A percentile compares a stretch with the other conserved stretches of the same genome.
These are phyloP conservation scores for Drosophila birchii DNA, from an alignment of 2,888 invertebrate species.

Conservation along the genomic window DNA sequence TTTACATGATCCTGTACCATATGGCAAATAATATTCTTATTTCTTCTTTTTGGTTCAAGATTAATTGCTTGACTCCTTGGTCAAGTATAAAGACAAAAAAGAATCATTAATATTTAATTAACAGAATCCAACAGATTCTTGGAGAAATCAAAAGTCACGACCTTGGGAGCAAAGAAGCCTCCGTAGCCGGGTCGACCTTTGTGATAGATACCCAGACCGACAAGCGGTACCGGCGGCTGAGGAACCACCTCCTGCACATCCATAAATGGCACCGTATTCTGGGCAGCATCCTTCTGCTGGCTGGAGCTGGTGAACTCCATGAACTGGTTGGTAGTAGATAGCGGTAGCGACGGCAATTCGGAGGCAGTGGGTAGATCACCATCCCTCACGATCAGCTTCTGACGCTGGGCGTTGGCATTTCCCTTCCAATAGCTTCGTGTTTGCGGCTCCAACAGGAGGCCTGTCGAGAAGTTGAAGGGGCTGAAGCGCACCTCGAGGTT, in stretches of 20 bases:
- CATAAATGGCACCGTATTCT: constrained; percentile 92
- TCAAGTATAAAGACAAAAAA: background rate
- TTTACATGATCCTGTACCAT: background rate
- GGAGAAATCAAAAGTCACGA: constrained; percentile 88
- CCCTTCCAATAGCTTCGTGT: constrained; percentile 90
- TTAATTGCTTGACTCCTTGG: background rate
- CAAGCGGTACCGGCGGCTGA: constrained; percentile 88
- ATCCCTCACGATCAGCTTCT: constrained; percentile 86
- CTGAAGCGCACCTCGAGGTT: constrained; percentile 92
- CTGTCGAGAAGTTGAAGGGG: constrained; percentile 91
- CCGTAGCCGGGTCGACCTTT: constrained; percentile 90
- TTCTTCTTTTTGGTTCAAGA: background rate
- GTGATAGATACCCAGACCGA: constrained; percentile 91
- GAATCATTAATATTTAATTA: background rate
- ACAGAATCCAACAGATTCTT: constrained; percentile 1
- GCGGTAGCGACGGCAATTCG: constrained; percentile 85
- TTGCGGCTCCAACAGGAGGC: constrained; percentile 87
- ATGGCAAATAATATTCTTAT: background rate
- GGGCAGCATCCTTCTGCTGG: constrained; percentile 90
- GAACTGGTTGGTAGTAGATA: constrained; percentile 88
- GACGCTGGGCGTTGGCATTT: constrained; percentile 90
- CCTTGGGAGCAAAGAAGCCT: constrained; percentile 90
- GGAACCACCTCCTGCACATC: constrained; percentile 91
- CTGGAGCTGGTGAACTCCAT: constrained; percentile 89
- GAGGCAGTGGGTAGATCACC: constrained; percentile 89